Evolutionary conservation across 2,888 invertebrate genomes (phyloP).

Genomic region (Tupiocoris notatus): DNA sequence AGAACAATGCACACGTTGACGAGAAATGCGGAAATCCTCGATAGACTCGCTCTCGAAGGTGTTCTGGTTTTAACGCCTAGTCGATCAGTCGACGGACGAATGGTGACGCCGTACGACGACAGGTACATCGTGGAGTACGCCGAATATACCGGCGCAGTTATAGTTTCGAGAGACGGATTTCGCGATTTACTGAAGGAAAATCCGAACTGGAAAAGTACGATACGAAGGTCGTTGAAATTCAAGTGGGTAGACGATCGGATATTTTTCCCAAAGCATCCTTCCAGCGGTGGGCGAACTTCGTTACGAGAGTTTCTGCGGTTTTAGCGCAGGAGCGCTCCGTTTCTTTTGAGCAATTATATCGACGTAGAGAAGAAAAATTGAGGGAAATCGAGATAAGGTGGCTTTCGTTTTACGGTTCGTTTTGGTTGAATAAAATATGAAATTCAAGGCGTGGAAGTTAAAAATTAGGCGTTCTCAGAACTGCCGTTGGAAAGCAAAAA

Average conservation of each 20-base stretch:
- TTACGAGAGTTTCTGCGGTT: not conserved
- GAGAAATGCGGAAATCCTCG: slow-evolving; percentile 60
- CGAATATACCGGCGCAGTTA: slow-evolving; percentile 66
- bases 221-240: slow-evolving; percentile 58
- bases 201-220: slow-evolving; percentile 63
- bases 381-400: too few species aligned
- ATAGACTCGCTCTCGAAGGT: slow-evolving; percentile 61
- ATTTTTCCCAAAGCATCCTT: slow-evolving; percentile 13
- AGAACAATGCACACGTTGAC: slow-evolving; percentile 40
- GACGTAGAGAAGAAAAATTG: too few species aligned
- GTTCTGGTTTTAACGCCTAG: slow-evolving; percentile 73
- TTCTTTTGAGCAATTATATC: too few species aligned
- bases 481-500: too few species aligned
- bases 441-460: too few species aligned
- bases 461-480: too few species aligned
- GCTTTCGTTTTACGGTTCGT: too few species aligned
- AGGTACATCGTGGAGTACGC: slow-evolving; percentile 75
- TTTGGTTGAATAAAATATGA: too few species aligned
- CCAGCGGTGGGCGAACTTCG: not conserved
- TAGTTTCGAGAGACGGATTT: slow-evolving; percentile 74
- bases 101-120: slow-evolving; percentile 70
- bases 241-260: not conserved
- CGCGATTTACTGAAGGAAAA: slow-evolving; percentile 68
- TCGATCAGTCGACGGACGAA: slow-evolving; percentile 62
- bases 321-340: too few species aligned